These are phyloP conservation scores for Chiloscyllium punctatum DNA, from an alignment of 2,797 vertebrate genomes.

Conservation along the genomic window DNA sequence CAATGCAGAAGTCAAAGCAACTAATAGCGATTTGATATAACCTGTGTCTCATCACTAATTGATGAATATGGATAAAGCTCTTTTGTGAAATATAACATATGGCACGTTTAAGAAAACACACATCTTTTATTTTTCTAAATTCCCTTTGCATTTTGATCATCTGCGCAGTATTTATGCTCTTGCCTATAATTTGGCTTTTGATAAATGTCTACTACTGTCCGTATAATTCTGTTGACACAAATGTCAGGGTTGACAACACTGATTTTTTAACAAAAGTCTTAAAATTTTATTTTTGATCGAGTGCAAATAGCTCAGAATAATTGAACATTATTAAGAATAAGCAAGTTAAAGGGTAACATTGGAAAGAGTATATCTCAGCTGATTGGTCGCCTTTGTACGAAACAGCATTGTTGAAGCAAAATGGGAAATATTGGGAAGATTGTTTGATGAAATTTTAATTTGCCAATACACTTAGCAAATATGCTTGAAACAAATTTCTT, in stretches of 20 bases:
- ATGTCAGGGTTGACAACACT: not conserved
- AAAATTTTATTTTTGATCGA: not conserved
- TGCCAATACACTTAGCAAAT: not conserved
- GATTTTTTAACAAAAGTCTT: not conserved
- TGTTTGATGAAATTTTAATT: not conserved
- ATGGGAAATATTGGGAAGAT: not conserved
- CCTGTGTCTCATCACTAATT: conserved; percentile 44
- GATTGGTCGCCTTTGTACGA: not conserved
- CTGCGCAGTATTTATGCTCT: not conserved
- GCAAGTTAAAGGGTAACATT: not conserved
- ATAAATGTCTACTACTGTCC: not conserved
- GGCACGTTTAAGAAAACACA: conserved; percentile 4
- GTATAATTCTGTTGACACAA: not conserved
- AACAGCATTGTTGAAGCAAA: not conserved
- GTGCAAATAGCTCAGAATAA: not conserved
- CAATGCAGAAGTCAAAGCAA: conserved; percentile 43
- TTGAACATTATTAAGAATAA: not conserved
- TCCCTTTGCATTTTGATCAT: not conserved
- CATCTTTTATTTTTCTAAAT: not conserved
- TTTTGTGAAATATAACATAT: not conserved
- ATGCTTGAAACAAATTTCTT: not conserved
- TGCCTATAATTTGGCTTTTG: not conserved
- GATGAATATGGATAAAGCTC: conserved; percentile 42
- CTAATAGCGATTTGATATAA: conserved; percentile 51
- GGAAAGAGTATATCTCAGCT: not conserved